Percentiles rank a stretch among this genome's conserved stretches.
These are phyloP conservation scores for Oxyura jamaicensis DNA, from an alignment of 2,113 vertebrate genomes.

Conservation along the genomic window DNA sequence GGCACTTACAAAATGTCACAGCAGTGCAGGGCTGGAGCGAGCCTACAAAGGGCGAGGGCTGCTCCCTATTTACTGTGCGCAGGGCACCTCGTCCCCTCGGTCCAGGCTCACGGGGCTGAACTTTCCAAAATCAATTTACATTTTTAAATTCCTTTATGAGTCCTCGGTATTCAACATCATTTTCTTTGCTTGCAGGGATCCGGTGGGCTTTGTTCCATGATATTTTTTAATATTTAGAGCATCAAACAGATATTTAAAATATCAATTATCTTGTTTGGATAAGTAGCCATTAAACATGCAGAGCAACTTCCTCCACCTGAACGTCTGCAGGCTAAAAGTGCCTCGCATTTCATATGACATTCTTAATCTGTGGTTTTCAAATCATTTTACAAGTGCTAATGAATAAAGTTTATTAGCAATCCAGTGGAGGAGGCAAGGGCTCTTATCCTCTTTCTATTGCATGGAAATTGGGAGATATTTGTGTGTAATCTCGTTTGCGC, in stretches of 20 bases:
- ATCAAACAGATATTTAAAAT: constrained; percentile 45
- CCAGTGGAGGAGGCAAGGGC: not conserved
- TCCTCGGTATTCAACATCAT: not conserved
- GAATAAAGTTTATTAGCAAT: constrained; percentile 65
- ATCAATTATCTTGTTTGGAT: constrained; percentile 59
- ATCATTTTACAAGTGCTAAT: constrained; percentile 59
- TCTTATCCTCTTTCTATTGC: constrained; percentile 11
- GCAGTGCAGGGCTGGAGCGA: not conserved
- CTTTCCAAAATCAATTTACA: constrained; percentile 61
- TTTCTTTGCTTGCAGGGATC: constrained; percentile 52
- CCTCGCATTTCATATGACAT: not conserved
- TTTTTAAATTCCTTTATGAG: constrained; percentile 50
- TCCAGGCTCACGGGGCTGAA: constrained; percentile 1
- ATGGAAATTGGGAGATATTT: constrained; percentile 39
- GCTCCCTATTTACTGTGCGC: constrained; percentile 38
- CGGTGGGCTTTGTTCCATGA: constrained; percentile 37
- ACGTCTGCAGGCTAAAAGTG: constrained; percentile 36
- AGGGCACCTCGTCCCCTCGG: not conserved
- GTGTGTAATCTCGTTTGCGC: constrained; percentile 12
- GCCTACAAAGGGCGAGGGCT: not conserved
- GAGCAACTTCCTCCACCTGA: constrained; percentile 19
- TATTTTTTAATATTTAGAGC: constrained; percentile 59
- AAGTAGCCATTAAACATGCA: constrained; percentile 60
- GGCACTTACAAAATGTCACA: not conserved
- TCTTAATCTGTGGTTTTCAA: constrained; percentile 47